Evolutionary conservation across 35 echinoderm and acorn worm genomes (phyloP).

Genomic region (Ophioderma brevispina): DNA sequence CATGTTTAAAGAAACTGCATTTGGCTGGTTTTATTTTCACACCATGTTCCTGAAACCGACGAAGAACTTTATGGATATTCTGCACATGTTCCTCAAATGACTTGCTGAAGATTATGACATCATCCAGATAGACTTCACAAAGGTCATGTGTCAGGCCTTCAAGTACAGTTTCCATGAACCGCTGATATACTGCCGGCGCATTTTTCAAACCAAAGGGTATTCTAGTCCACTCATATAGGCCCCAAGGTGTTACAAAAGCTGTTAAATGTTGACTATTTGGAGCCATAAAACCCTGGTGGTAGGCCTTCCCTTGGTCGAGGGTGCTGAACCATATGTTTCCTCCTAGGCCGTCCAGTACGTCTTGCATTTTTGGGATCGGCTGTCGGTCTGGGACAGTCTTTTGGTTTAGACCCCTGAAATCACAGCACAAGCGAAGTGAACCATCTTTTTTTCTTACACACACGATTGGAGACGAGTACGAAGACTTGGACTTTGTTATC

Average conservation of each 20-base stretch:
- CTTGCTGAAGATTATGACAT: conserved; percentile 58
- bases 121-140: conserved; percentile 64
- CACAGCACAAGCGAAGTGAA: conserved; percentile 42
- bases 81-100: conserved; percentile 43
- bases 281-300: conserved; percentile 44
- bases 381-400: conserved; percentile 53
- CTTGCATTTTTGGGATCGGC: conserved; percentile 58
- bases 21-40: conserved; percentile 48
- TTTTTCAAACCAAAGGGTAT: conserved; percentile 79
- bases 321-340: conserved; percentile 63
- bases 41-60: conserved; percentile 1
- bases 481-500: conserved; percentile 56
- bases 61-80: conserved; percentile 26
- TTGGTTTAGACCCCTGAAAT: conserved; percentile 47
- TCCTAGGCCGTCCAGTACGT: conserved; percentile 43
- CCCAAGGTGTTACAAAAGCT: conserved; percentile 65
- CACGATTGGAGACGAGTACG: conserved; percentile 65
- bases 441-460: conserved; percentile 78
- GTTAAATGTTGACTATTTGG: conserved; percentile 25
- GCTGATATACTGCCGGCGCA: conserved; percentile 67
- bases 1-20: conserved; percentile 40
- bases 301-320: conserved; percentile 32
- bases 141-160: conserved; percentile 51
- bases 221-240: conserved; percentile 60
- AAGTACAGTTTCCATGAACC: conserved; percentile 51